Evolutionary conservation across 1,140 invertebrate genomes (phyloP).

Genomic region (Lineus longissimus): DNA sequence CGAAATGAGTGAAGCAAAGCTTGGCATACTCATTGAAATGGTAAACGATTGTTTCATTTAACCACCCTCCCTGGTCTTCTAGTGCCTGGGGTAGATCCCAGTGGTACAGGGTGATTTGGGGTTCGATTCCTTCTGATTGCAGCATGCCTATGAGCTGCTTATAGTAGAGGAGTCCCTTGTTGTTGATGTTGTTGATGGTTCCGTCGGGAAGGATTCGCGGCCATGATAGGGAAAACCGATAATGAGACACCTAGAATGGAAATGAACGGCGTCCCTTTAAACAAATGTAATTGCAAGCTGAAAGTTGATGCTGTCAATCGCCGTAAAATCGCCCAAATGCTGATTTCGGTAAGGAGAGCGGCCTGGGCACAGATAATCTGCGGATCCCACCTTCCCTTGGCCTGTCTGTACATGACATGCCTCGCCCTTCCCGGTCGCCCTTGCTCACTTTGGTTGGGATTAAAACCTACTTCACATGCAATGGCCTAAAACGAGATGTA

Average conservation of each 20-base stretch:
- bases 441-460: not conserved
- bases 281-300: not conserved
- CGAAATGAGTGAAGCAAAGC: slow-evolving; percentile 49
- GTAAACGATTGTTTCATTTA: slow-evolving; percentile 54
- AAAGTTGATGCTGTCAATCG: not conserved
- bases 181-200: slow-evolving; percentile 22
- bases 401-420: too few relatives aligned
- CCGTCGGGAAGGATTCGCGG: slow-evolving; percentile 41
- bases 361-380: too few relatives aligned
- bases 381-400: too few relatives aligned
- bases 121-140: slow-evolving; percentile 27
- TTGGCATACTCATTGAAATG: slow-evolving; percentile 57
- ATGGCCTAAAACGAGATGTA: not conserved
- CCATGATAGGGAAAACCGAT: slow-evolving; percentile 50
- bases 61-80: slow-evolving; percentile 57
- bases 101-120: slow-evolving; percentile 58
- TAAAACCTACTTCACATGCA: not conserved
- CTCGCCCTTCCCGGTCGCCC: too few relatives aligned
- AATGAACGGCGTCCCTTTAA: not conserved
- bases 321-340: not conserved
- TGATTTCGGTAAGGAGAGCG: not conserved
- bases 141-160: slow-evolving; percentile 37
- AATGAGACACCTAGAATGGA: slow-evolving; percentile 34
- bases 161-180: slow-evolving; percentile 41
- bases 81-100: slow-evolving; percentile 55